Evolutionary conservation across 2,888 invertebrate genomes (phyloP), one percentile per base, ranked within the genome.

Genomic region (Noctua comes): DNA sequence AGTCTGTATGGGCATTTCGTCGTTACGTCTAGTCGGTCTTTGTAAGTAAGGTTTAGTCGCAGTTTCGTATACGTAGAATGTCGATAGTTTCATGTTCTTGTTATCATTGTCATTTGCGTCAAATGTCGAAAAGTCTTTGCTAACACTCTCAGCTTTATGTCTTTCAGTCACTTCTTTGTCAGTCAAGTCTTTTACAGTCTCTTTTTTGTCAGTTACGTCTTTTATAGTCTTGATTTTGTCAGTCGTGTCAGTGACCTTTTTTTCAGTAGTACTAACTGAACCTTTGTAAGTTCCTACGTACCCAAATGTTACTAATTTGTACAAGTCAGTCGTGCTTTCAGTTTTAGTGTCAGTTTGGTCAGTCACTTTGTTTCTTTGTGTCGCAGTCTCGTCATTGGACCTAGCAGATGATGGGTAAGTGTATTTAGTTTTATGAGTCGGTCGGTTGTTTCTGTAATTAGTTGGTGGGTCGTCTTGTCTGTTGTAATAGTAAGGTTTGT

Each of bases 241-340:
- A 87, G 81, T 84, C 40, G 51, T 48, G 27, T 81, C 75, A 71
- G 73, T 68, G 16, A 81, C 40, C 57, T 70, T 81, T 46, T 69
- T 86, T 75, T 89, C 87, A 74, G 86, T 82, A 21, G 90, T 88
- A 73, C 84, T 88, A 40, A 87, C 84, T 77, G 88, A 89, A 83
- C 95, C 95, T 93, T 91, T 96, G 85, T 96, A 97, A 77, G 94
- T 97, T 16, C 97, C 97, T 85, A 97, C 95, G 81, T 97, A 97
- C 43, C 96, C 95, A 86, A 97, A 97, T 83, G 97, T 97, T 74
- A 96, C 93, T 75, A 97, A 92, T 93, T 96, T 97, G 85, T 96
- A 95, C 68, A 94, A 88, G 86, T 95, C 95, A 80, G 96, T 96
- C 8, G 96, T 95, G 65, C 72, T 87, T 81, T 89, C 88, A 48